Evolutionary conservation across 2,888 invertebrate species (phyloP).

Genomic region (Campoletis raptor): DNA sequence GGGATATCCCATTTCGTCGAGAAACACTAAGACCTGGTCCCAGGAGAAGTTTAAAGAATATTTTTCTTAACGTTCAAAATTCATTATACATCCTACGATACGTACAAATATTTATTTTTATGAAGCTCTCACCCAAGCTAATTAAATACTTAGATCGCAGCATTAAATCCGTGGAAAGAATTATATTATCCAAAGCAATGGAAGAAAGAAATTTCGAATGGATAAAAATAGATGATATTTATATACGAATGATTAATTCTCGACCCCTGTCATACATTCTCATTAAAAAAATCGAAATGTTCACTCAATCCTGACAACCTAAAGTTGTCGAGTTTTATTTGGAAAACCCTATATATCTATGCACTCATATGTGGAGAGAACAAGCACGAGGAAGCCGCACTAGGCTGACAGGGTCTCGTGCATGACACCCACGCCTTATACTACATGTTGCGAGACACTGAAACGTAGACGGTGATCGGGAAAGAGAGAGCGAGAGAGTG

Average conservation of each 20-base stretch:
- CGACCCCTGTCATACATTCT: neutral
- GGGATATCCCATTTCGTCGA: conserved; percentile 61
- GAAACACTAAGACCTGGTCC: neutral
- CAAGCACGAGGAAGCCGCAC: conserved; percentile 37
- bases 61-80: neutral
- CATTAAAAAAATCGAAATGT: neutral
- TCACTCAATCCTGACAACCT: neutral
- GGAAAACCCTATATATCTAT: neutral
- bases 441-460: conserved; percentile 42
- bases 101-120: neutral
- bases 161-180: neutral
- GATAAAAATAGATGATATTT: neutral
- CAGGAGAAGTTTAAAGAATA: neutral
- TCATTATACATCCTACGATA: neutral
- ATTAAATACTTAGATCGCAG: neutral
- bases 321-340: neutral
- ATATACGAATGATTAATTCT: neutral
- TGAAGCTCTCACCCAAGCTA: neutral
- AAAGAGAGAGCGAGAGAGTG: neutral
- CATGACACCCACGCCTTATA: conserved; percentile 60
- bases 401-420: conserved; percentile 37
- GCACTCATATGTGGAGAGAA: neutral
- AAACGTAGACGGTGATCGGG: conserved; percentile 16
- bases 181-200: neutral
- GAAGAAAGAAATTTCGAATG: neutral